Evolutionary conservation across 2,888 invertebrate species (phyloP), one percentile per base, ranked within the genome.

Genomic region (Ramazzottius varieornatus): DNA sequence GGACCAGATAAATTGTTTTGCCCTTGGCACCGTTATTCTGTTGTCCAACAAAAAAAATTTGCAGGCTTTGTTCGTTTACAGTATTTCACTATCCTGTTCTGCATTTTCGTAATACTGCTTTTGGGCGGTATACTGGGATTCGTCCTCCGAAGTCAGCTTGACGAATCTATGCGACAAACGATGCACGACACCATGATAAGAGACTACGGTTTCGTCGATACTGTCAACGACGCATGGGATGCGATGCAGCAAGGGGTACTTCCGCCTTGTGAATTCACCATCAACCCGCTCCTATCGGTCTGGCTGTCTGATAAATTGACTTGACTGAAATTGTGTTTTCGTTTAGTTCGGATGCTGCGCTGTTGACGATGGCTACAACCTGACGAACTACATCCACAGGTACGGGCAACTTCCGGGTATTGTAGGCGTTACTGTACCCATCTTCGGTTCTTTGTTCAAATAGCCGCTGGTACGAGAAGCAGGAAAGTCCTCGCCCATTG

Each of bases 91-190:
- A 81, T 88, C 32, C 81, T 92, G 65, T 84, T 91, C 73, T 80
- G 91, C 70, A 84, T 92, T 70, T 89, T 91, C 78, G 85, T 91
- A 68, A 86, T 86, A 68, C 85, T 92, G 83, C 78, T 91, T 69
- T 85, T 91, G 67, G 90, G 90, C 46, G 92, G 89, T 63, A 86
- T 92, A 68, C 80, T 92, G 66, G 87, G 88, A 65, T 90, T 88
- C 75, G 88, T 91, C 65, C 92, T 90, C 79, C 82, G 88, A 63
- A 85, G 85, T 73, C 86, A 89, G 76, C 86, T 91, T 4, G 54
- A 54, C n/a, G 54, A 54, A 54, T 54, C 54, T 8, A 54, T 54
- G 54, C 54, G 54, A 8, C 54, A 54, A 24, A 8, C 8, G 54
- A 54, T 54, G 54, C 54, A 54, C 54, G 54, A 54, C 29, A 24